A percentile compares a stretch with the other conserved stretches of the same genome.
Conservation (phyloP, 2,888 invertebrate genomes). For the Pachliopta kotzebuea region DNA sequence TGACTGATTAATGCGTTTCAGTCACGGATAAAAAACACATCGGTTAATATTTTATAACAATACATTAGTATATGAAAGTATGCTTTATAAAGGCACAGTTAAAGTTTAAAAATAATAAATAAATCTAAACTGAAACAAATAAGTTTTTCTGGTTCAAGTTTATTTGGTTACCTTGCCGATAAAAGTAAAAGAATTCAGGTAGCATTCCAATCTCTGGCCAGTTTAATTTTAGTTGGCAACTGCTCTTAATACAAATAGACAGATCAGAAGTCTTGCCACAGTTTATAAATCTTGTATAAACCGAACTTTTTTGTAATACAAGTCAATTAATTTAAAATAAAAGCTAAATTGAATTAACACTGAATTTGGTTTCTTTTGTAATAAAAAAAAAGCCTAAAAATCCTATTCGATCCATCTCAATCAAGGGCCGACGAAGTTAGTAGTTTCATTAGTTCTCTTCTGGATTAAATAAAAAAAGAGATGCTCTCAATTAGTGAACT, state of each 20-base stretch:
- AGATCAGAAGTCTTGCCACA: background rate
- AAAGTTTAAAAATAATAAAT: no score
- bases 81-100: no score
- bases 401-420: background rate
- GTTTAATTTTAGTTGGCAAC: background rate
- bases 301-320: background rate
- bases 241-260: background rate
- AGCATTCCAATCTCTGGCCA: background rate
- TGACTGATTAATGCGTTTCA: conserved; percentile 5
- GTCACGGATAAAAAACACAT: conserved; percentile 15
- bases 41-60: background rate
- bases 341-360: background rate
- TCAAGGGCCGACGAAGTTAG: background rate
- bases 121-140: no score
- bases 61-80: no score
- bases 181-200: background rate
- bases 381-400: background rate
- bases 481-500: background rate
- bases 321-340: background rate
- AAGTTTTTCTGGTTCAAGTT: no score
- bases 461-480: background rate
- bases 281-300: background rate
- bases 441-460: background rate
- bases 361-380: background rate
- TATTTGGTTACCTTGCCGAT: background rate